Evolutionary conservation across 1,140 invertebrate species (phyloP), one percentile per base, ranked within the genome.

Genomic region (Cyclina sinensis): DNA sequence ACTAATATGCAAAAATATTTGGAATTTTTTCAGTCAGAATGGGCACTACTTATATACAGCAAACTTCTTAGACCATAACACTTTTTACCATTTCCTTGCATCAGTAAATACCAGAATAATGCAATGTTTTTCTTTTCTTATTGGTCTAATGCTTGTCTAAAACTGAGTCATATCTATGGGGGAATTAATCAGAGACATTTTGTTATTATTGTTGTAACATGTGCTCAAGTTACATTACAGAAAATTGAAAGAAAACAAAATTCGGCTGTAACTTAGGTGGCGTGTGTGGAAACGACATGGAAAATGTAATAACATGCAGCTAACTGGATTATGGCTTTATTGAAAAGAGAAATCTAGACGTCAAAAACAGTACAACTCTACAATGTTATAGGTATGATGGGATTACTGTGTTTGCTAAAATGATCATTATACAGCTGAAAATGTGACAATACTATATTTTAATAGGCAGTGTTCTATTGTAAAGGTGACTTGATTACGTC

Each of bases 151-250:
- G 39, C 39, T 24, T 51, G 73, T 76, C 39, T 30, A 27, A 0
- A 48, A 76, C 32, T 76, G 73, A 76, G 73, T 76, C 73, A 76
- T 30, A 48, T 21, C 39, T 76, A 4, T 12, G 16, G 35, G 48
- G 48, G 32, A 32, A 7, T n/a, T 54, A 48, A 46, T 57, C 3
- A 11, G 46, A 78, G 74, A 51, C 74, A 54, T 4, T 54, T 70
- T n/a, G n/a, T 78, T 78, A 48, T 78, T 51, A 74, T 43, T 24
- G 46, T 78, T 78, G 74, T 51, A 54, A 54, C 46, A 70, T 70
- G 65, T 70, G 46, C 48, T 78, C 74, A 78, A 78, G 54, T 78
- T 78, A 78, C 74, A 78, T 78, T 78, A 78, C 74, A 32, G 74
- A 51, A 46, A 65, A 78, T 78, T 78, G 74, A 78, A 78, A 51